These are phyloP conservation scores for Orgyia antiqua DNA, from an alignment of 2,888 invertebrate genomes.

Conservation along the genomic window DNA sequence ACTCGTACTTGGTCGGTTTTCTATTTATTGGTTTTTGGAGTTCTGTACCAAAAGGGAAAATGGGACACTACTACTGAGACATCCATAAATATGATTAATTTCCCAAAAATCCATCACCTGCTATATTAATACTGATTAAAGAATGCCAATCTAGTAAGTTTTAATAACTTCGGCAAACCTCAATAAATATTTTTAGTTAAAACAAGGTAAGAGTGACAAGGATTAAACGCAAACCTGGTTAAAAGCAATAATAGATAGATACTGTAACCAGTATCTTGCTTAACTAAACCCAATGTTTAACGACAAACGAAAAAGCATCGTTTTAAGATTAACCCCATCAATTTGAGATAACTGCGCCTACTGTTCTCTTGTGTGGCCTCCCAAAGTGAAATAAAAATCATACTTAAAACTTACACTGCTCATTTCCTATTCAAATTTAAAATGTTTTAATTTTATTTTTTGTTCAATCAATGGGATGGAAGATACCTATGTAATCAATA, in stretches of 20 bases:
- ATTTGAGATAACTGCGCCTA: slow-evolving; percentile 59
- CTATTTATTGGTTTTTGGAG: too few relatives aligned
- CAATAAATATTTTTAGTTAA: too few relatives aligned
- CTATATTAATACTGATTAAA: too few relatives aligned
- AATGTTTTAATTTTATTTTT: too few relatives aligned
- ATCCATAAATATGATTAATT: too few relatives aligned
- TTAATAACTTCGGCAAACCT: too few relatives aligned
- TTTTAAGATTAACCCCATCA: slow-evolving; percentile 65
- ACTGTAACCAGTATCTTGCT: slow-evolving; percentile 39
- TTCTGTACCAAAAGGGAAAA: too few relatives aligned
- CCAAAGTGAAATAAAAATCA: slow-evolving; percentile 31
- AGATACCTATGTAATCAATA: slow-evolving; percentile 5
- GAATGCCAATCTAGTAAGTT: too few relatives aligned
- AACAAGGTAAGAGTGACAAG: slow-evolving; percentile 5
- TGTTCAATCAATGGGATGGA: slow-evolving; percentile 11
- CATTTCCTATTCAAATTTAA: too few relatives aligned
- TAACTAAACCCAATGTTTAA: slow-evolving; percentile 45
- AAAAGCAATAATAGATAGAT: slow-evolving; percentile 35
- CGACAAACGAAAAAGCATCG: slow-evolving; percentile 57
- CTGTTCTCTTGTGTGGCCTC: slow-evolving; percentile 57
- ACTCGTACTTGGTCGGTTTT: too few relatives aligned
- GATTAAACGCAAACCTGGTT: slow-evolving; percentile 21
- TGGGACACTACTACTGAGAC: too few relatives aligned
- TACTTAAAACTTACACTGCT: slow-evolving; percentile 10
- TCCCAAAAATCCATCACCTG: too few relatives aligned